These are phyloP conservation scores for Rousettus leschenaultii DNA, from an alignment of 2,113 vertebrate species.

Conservation along the genomic window DNA sequence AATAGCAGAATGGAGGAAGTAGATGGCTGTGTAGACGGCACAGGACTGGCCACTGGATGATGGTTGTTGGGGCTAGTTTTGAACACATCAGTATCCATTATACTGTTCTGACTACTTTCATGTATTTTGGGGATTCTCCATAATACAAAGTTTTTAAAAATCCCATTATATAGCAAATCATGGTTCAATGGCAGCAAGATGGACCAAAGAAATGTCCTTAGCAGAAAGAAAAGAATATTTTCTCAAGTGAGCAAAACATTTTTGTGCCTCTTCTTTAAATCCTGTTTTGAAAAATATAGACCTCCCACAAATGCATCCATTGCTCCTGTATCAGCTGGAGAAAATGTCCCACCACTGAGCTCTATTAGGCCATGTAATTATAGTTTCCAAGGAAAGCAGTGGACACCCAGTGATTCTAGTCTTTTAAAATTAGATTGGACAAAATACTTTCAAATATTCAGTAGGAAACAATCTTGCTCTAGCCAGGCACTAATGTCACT, in stretches of 20 bases:
- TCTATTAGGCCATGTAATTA: neutral
- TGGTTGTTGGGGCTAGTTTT: neutral
- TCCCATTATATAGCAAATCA: neutral
- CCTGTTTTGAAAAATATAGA: constrained; percentile 40
- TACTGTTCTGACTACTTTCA: neutral
- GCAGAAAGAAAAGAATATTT: neutral
- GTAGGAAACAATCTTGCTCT: constrained; percentile 36
- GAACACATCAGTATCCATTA: neutral
- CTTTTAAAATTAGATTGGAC: constrained; percentile 48
- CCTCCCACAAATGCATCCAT: neutral
- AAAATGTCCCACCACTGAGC: neutral
- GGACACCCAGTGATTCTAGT: constrained; percentile 9
- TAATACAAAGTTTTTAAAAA: neutral
- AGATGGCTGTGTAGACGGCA: neutral
- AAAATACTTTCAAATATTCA: constrained; percentile 63
- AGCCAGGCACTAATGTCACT: constrained; percentile 64
- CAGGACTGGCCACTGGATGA: neutral
- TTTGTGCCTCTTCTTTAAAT: neutral
- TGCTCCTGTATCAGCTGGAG: neutral
- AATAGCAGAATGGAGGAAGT: neutral
- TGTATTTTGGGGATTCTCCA: neutral
- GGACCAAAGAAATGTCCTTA: neutral
- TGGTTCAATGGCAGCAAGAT: neutral
- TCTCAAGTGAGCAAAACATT: constrained; percentile 17
- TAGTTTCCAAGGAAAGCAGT: neutral